phyloP scores from a whole-genome alignment of 2,797 vertebrate genomes.

The Poecile montanus region DNA sequence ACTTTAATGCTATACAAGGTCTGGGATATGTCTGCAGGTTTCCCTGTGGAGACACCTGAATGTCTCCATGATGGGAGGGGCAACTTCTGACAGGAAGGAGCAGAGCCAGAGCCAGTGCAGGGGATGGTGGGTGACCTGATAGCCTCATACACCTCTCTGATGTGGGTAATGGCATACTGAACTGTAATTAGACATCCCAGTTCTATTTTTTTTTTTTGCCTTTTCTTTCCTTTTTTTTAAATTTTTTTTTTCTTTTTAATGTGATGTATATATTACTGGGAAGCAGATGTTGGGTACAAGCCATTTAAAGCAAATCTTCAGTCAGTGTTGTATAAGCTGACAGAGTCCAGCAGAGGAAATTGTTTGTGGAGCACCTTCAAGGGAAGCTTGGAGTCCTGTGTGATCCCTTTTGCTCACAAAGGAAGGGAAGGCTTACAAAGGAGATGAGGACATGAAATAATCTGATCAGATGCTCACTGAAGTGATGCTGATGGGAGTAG shows the following conservation, averaged over 20 bases:
- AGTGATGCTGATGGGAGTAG: constrained; percentile 27
- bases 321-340: background rate
- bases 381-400: background rate
- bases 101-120: background rate
- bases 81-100: background rate
- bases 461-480: constrained; percentile 24
- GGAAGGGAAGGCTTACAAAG: constrained; percentile 1
- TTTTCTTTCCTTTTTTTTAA: too few species aligned
- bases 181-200: background rate
- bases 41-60: background rate
- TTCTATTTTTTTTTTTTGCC: fast-evolving
- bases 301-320: constrained; percentile 41
- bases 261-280: background rate
- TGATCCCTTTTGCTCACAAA: background rate
- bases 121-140: background rate
- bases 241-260: background rate
- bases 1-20: background rate
- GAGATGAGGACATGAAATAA: constrained; percentile 23
- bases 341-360: constrained; percentile 23
- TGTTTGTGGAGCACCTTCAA: background rate
- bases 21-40: background rate
- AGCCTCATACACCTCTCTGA: background rate
- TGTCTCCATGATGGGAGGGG: background rate
- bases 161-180: background rate
- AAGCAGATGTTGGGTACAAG: constrained; percentile 21